Evolutionary conservation across 2,113 vertebrate genomes (phyloP), one percentile per base, ranked within the genome.

Genomic region (Amia ocellicauda): DNA sequence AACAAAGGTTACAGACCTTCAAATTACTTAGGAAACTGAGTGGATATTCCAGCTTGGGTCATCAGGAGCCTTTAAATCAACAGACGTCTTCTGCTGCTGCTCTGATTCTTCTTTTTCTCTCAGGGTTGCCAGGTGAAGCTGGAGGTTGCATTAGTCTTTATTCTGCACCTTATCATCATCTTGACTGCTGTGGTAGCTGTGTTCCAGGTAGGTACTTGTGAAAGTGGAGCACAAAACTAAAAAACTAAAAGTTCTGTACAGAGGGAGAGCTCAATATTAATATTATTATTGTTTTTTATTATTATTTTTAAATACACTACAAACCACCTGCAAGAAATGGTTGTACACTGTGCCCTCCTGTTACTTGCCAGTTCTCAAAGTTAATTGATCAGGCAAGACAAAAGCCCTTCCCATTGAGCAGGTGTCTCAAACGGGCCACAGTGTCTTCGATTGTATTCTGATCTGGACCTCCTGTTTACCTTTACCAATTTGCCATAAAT

Each of bases 81-180:
- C n/a, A n/a, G n/a, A n/a, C 0, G n/a, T n/a, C n/a, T n/a, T n/a
- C n/a, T n/a, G n/a, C n/a, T n/a, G n/a, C n/a, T n/a, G n/a, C n/a
- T n/a, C n/a, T n/a, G n/a, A n/a, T n/a, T n/a, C 9, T 5, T 26
- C 56, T 42, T 55, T 28, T 13, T 51, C 13, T 63, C 58, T 52
- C 60, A 85, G 84, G 82, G 80, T 52, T 86, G 84, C 70, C 59
- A 73, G 49, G 40, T n/a, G 36, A 75, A 70, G 58, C 23, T 86
- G 69, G 53, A 72, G 58, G 57, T 1, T 3, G n/a, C 43, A 11
- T 63, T 82, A 3, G 50, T 41, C 36, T 70, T 81, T 53, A 43
- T 79, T 17, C 63, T 86, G 52, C 31, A 13, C 2, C 31, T 58
- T 0, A 68, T 80, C 41, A 63, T 76, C 7, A 68, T 73, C 72